Evolutionary conservation across 2,113 vertebrate species (phyloP), one percentile per base, ranked within the genome.

Genomic region (Sinocyclocheilus rhinocerous): DNA sequence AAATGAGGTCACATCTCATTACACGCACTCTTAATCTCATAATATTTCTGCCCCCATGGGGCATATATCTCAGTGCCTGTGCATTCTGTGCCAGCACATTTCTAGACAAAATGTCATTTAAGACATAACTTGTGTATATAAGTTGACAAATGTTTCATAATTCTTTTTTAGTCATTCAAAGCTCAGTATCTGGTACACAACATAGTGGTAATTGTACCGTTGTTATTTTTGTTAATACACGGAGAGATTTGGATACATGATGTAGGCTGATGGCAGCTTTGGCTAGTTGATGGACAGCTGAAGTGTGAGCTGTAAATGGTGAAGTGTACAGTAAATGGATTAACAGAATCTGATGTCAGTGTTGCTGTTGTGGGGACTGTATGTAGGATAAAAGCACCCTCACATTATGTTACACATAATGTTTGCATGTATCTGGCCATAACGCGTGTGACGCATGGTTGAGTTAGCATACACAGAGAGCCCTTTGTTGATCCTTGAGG

Each of bases 21-120:
- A 69, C 81, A 45, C 87, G 70, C 20, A 20, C 78, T 81, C 76
- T 70, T 24, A 50, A 55, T n/a, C 57, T 48, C 20, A 16, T 50
- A 50, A 50, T 15, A 33, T 81, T 79, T 91, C 88, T 86, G 90
- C 93, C 94, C 93, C 93, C 88, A 85, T 93, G 93, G 92, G 94
- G 91, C 87, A 84, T 84, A 85, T 83, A 83, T 79, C 48, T 84
- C 89, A 90, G 91, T 92, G 92, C 92, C 92, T 94, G 87, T 88
- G 86, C 86, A 3, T 48, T 48, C 45, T 48, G 45, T 48, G 45
- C 11, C 45, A 12, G 45, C 45, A 12, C 45, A 48, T 89, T 89
- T 89, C 52, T 85, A 45, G 73, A 26, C 33, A 72, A 86, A 42
- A 78, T 85, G 39, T 86, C 10, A 84, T 61, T 85, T 72, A 22